Evolutionary conservation across 2,888 invertebrate species (phyloP).

Genomic region (Torymus texanus): DNA sequence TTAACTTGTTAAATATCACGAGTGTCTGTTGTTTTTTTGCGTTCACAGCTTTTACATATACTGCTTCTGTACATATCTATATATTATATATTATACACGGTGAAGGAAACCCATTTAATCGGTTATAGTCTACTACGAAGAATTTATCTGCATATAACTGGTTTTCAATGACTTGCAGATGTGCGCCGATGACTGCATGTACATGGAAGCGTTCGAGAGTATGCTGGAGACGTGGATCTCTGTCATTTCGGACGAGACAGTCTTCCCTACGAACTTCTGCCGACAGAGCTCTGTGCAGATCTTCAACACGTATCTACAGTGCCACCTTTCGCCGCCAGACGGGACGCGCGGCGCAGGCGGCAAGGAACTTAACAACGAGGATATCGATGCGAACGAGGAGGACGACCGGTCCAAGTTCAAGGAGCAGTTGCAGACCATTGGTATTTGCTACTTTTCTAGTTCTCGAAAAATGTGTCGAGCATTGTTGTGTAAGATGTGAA

Average conservation of each 20-base stretch:
- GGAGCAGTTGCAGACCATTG: constrained; percentile 87
- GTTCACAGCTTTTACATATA: constrained; percentile 47
- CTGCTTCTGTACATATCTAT: not conserved
- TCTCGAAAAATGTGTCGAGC: too few relatives aligned
- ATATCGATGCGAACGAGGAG: constrained; percentile 81
- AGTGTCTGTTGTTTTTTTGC: constrained; percentile 49
- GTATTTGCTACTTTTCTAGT: constrained; percentile 53
- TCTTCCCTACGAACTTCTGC: constrained; percentile 73
- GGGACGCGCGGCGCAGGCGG: constrained; percentile 80
- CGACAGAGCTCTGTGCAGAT: constrained; percentile 77
- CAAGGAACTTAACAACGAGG: constrained; percentile 75
- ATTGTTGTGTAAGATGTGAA: too few relatives aligned
- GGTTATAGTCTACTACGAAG: too few relatives aligned
- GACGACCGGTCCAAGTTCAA: constrained; percentile 81
- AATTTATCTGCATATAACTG: too few relatives aligned
- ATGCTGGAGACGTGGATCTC: constrained; percentile 83
- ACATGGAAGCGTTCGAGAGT: constrained; percentile 82
- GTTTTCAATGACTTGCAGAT: constrained; percentile 65
- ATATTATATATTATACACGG: too few relatives aligned
- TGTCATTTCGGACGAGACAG: constrained; percentile 75
- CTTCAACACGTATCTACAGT: constrained; percentile 87
- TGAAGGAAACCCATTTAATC: too few relatives aligned
- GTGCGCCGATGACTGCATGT: constrained; percentile 76
- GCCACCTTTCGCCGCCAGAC: constrained; percentile 88
- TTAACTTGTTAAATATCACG: constrained; percentile 48